A percentile compares a stretch with the other conserved stretches of the same genome.
These are phyloP conservation scores for Poecilia gillii DNA, from an alignment of 2,797 vertebrate genomes.

Conservation along the genomic window DNA sequence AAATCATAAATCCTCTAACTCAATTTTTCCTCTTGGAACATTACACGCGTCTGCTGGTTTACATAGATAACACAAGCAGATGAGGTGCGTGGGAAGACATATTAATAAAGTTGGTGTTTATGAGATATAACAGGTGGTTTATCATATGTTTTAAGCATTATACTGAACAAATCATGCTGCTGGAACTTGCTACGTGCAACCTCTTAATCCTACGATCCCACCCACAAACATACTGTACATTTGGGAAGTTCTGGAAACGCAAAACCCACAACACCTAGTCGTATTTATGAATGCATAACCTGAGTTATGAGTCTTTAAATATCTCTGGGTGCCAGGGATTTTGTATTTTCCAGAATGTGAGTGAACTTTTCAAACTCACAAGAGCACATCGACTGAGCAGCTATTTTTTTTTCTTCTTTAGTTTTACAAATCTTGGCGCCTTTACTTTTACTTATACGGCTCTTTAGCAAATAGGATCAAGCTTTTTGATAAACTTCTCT, in stretches of 20 bases:
- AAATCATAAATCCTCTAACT: not conserved
- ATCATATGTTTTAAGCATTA: not conserved
- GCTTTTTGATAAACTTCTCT: slow-evolving; percentile 1
- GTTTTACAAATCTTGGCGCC: not conserved
- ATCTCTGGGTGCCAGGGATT: not conserved
- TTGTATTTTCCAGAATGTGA: not conserved
- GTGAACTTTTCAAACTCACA: not conserved
- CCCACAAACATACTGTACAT: not conserved
- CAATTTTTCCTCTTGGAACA: not conserved
- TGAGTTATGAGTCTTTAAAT: not conserved
- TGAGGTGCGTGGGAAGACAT: not conserved
- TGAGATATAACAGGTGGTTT: not conserved
- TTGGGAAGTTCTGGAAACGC: slow-evolving; percentile 2
- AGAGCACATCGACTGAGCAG: slow-evolving; percentile 19
- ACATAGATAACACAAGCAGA: not conserved
- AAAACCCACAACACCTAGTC: not conserved
- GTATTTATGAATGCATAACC: not conserved
- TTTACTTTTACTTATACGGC: slow-evolving; percentile 6
- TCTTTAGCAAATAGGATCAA: slow-evolving; percentile 9
- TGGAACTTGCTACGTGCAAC: not conserved
- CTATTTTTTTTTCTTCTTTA: not conserved
- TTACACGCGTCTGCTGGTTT: not conserved
- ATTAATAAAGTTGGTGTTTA: not conserved
- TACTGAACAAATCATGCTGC: not conserved
- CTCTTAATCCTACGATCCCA: not conserved